Evolutionary conservation across 1,140 invertebrate species (phyloP).

Genomic region (Melitaea cinxia): DNA sequence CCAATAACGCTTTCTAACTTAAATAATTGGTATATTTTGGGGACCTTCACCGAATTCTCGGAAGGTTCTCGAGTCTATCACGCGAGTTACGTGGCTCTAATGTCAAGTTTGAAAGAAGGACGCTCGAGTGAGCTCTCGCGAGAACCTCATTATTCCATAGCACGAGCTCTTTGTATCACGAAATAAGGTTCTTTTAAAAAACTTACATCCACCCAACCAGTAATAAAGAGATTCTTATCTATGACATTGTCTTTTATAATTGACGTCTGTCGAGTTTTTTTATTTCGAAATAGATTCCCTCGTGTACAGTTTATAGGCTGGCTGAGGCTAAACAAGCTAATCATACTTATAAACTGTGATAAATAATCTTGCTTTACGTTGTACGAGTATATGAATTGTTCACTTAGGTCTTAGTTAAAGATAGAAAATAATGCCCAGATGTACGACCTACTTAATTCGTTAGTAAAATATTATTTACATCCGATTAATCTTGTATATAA

Average conservation of each 20-base stretch:
- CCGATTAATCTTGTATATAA: too few species aligned
- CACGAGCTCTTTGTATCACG: conserved; percentile 72
- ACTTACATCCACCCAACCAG: conserved; percentile 55
- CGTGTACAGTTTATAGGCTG: not conserved
- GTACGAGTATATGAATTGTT: too few species aligned
- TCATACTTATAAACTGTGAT: too few species aligned
- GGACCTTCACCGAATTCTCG: conserved; percentile 26
- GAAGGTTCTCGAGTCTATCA: conserved; percentile 18
- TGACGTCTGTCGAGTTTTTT: conserved; percentile 16
- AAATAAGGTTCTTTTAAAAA: conserved; percentile 79
- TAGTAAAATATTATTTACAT: too few species aligned
- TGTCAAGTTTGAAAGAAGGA: conserved; percentile 69
- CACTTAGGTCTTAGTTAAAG: too few species aligned
- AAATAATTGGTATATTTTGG: not conserved
- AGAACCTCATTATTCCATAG: conserved; percentile 76
- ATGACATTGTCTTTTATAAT: conserved; percentile 34
- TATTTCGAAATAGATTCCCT: conserved; percentile 14
- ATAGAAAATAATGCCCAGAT: too few species aligned
- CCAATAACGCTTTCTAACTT: not conserved
- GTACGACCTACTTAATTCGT: too few species aligned
- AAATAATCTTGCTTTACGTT: too few species aligned
- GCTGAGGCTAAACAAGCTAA: not conserved
- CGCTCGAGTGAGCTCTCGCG: conserved; percentile 51
- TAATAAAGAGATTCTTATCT: conserved; percentile 37
- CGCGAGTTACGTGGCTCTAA: conserved; percentile 47